Percentiles rank a stretch among this genome's conserved stretches.
These are phyloP conservation scores for Dendrocincla fuliginosa DNA, from an alignment of 2,797 vertebrate genomes.

Conservation along the genomic window DNA sequence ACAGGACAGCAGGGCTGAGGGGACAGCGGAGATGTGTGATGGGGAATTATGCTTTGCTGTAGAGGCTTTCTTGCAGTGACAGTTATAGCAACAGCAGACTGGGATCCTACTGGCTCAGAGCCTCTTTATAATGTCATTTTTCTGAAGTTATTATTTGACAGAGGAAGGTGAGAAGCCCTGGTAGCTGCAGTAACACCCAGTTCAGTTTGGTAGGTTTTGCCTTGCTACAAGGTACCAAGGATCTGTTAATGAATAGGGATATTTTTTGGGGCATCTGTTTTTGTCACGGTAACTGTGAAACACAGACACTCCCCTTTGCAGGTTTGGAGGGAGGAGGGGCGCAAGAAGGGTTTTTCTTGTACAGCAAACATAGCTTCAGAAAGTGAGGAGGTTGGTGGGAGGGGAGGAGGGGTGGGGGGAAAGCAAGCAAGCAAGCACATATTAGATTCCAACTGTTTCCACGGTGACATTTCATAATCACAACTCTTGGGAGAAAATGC, in stretches of 20 bases:
- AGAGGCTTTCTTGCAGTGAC: not conserved
- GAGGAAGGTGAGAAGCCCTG: not conserved
- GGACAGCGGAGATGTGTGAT: not conserved
- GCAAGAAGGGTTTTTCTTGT: conserved; percentile 27
- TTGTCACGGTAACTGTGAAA: not conserved
- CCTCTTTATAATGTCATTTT: not conserved
- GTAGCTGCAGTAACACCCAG: not conserved
- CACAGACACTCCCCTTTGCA: not conserved
- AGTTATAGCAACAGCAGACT: not conserved
- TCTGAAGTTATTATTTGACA: not conserved
- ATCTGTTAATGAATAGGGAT: conserved; percentile 2
- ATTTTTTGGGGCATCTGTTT: not conserved
- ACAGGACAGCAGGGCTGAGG: not conserved
- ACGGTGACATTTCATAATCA: conserved; percentile 79
- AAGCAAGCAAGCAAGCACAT: conserved; percentile 1
- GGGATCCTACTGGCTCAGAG: conserved; percentile 3
- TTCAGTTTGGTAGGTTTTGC: not conserved
- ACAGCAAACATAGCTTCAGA: conserved; percentile 29
- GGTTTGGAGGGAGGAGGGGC: not conserved
- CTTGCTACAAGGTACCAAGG: not conserved
- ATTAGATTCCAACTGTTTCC: conserved; percentile 77
- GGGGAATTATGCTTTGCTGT: not conserved
- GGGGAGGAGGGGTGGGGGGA: not conserved
- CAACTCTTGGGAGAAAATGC: conserved; percentile 46
- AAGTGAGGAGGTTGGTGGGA: conserved; percentile 58